These are phyloP conservation scores for Halesus radiatus DNA, from an alignment of 1,140 invertebrate genomes.

Conservation along the genomic window DNA sequence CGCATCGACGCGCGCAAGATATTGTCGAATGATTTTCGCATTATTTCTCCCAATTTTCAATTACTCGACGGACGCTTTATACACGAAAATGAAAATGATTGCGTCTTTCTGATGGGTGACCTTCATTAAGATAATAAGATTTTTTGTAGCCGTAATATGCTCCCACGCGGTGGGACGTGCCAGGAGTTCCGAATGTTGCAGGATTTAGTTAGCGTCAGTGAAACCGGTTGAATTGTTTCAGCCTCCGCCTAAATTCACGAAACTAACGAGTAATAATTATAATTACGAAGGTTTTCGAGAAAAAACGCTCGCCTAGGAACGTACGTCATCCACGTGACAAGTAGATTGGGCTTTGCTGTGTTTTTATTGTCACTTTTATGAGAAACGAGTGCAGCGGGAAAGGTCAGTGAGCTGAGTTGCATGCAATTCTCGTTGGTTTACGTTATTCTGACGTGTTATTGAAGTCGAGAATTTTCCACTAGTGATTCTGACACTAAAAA, in stretches of 20 bases:
- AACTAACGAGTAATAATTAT: not conserved
- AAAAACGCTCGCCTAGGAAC: not conserved
- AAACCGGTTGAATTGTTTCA: no score
- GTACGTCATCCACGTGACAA: not conserved
- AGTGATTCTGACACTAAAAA: no score
- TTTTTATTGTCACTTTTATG: constrained; percentile 19
- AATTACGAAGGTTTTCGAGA: constrained; percentile 19
- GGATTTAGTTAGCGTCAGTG: not conserved
- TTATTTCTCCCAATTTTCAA: no score
- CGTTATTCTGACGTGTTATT: not conserved
- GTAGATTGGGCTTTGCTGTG: not conserved
- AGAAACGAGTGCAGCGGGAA: not conserved
- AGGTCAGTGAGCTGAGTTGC: constrained; percentile 8
- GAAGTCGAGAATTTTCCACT: constrained; percentile 4
- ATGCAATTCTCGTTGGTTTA: not conserved
- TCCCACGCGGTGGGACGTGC: not conserved
- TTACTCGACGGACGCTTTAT: no score
- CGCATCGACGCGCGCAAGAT: no score
- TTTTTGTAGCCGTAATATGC: not conserved
- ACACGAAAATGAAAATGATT: no score
- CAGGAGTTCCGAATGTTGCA: not conserved
- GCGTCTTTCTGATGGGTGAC: not conserved
- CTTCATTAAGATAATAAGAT: not conserved
- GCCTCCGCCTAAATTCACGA: no score
- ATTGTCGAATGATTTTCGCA: no score